Conservation (phyloP, 1,140 invertebrate genomes). For the Ostrea denselamellosa region DNA sequence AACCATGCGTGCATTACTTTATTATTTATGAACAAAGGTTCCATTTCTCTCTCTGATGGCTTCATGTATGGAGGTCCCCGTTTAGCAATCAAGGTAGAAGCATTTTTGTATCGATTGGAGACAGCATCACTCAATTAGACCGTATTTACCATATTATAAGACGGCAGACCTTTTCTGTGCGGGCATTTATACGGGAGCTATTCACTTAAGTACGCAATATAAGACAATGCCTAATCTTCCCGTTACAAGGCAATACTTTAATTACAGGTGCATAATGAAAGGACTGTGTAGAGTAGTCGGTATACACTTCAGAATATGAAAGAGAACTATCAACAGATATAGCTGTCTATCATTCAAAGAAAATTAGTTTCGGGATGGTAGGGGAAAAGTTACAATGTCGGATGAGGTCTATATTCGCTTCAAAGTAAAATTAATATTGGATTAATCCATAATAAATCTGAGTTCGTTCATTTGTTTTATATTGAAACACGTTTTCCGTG, state of each 20-base stretch:
- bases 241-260: neutral
- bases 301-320: no score
- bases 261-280: neutral
- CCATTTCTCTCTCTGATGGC: neutral
- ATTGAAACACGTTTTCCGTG: no score
- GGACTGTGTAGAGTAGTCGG: neutral
- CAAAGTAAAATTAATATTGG: no score
- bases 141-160: conserved; percentile 16
- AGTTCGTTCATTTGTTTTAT: no score
- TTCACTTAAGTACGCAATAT: neutral
- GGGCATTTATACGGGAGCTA: neutral
- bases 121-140: conserved; percentile 17
- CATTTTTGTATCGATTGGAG: conserved; percentile 34
- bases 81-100: conserved; percentile 20
- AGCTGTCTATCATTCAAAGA: neutral
- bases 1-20: neutral
- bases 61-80: neutral
- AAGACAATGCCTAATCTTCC: conserved; percentile 2
- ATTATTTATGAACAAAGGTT: conserved; percentile 26
- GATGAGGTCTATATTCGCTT: no score
- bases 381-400: no score
- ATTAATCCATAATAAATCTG: no score
- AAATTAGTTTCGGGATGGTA: neutral
- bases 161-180: neutral
- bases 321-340: neutral